These are phyloP conservation scores for Carapus acus DNA, from an alignment of 2,797 vertebrate species.

Conservation along the genomic window DNA sequence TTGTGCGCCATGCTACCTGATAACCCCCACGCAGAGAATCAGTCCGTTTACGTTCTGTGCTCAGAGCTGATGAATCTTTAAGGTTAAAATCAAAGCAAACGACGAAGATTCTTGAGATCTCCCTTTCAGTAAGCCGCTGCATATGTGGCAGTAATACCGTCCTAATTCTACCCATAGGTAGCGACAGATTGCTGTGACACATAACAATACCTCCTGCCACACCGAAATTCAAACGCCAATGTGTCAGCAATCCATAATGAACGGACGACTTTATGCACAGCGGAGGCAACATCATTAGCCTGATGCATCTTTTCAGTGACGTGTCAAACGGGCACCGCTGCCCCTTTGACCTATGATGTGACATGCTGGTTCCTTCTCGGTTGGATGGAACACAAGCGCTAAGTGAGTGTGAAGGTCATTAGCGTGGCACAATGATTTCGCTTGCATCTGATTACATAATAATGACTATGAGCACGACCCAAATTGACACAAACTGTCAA, in stretches of 20 bases:
- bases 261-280: too few relatives aligned
- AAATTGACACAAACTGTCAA: not conserved
- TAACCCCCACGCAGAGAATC: slow-evolving; percentile 22
- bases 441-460: slow-evolving; percentile 24
- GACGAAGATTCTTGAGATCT: slow-evolving; percentile 7
- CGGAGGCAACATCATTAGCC: slow-evolving; percentile 29
- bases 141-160: slow-evolving; percentile 9
- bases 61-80: slow-evolving; percentile 5
- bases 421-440: slow-evolving; percentile 24
- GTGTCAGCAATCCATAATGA: slow-evolving; percentile 5
- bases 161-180: slow-evolving; percentile 9
- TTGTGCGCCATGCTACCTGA: slow-evolving; percentile 29
- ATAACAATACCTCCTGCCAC: slow-evolving; percentile 11
- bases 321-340: slow-evolving; percentile 39
- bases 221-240: slow-evolving; percentile 11
- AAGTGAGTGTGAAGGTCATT: slow-evolving; percentile 35
- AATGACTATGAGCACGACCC: slow-evolving; percentile 7
- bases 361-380: slow-evolving; percentile 25
- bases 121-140: slow-evolving; percentile 1
- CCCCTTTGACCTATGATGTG: slow-evolving; percentile 49
- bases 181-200: slow-evolving; percentile 10
- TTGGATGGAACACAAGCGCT: slow-evolving; percentile 39
- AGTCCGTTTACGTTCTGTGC: slow-evolving; percentile 7
- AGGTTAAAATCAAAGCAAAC: slow-evolving; percentile 11
- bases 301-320: slow-evolving; percentile 44